Percentiles rank a stretch among this genome's conserved stretches.
These are phyloP conservation scores for Erannis defoliaria DNA, from an alignment of 2,888 invertebrate species.

Conservation along the genomic window DNA sequence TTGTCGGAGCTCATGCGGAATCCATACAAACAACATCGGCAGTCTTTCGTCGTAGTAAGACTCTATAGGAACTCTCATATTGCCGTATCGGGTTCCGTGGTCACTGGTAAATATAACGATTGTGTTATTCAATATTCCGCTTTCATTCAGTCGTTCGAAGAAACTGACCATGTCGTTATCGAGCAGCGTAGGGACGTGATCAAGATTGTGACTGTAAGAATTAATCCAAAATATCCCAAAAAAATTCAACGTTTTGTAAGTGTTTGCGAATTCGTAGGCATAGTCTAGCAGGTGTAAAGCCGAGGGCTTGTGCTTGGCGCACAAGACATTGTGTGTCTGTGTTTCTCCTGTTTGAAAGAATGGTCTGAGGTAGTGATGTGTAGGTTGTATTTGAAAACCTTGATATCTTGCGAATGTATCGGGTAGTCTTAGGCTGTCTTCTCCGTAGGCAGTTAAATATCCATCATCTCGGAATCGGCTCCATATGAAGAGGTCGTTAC, in stretches of 20 bases:
- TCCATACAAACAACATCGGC: constrained; percentile 90
- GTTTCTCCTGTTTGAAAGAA: constrained; percentile 89
- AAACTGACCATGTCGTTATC: constrained; percentile 86
- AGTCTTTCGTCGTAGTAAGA: constrained; percentile 92
- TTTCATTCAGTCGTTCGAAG: constrained; percentile 81
- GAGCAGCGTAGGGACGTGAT: constrained; percentile 88
- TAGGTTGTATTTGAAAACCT: constrained; percentile 90
- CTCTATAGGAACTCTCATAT: constrained; percentile 88
- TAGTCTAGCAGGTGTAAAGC: constrained; percentile 89
- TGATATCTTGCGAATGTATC: constrained; percentile 88
- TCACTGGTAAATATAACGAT: constrained; percentile 91
- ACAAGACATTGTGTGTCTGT: constrained; percentile 69
- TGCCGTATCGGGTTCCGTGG: constrained; percentile 91
- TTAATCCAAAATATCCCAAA: constrained; percentile 93
- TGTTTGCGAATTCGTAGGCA: constrained; percentile 87
- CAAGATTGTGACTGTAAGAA: constrained; percentile 89
- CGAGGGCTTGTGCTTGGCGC: constrained; percentile 80
- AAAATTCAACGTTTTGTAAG: constrained; percentile 86
- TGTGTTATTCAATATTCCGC: constrained; percentile 87
- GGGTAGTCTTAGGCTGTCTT: constrained; percentile 88
- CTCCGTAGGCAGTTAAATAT: constrained; percentile 92
- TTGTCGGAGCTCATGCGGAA: constrained; percentile 88
- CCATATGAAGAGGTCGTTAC: constrained; percentile 92
- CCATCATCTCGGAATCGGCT: constrained; percentile 89
- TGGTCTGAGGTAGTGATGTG: constrained; percentile 93